Base-by-base conservation (phyloP, 2,113 vertebrate species). In the Merops nubicus region DNA sequence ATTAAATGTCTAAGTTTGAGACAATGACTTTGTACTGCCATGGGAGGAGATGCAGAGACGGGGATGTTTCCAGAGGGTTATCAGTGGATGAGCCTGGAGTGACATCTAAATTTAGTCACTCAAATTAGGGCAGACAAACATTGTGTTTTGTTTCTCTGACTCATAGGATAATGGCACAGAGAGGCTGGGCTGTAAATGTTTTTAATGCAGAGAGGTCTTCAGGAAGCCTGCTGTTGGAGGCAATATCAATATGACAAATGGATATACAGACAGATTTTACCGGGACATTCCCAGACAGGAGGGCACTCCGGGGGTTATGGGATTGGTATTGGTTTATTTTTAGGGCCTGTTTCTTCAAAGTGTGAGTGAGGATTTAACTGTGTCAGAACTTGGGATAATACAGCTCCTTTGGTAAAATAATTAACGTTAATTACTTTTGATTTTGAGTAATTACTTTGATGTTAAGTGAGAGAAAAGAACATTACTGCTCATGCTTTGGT, bases 361-460 rank as follows among this genome's bases (percentile, higher is more conserved):
- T 47, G 40, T 8, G 29, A 82, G 51, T 56, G 42, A 82, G 48
- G 25, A 5, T 91, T 96, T 91, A 94, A 91, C 5, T 70, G 85
- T 89, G 10, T 45, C 40, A 57, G 38, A 96, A 54, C 29, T 57
- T 18, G 23, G 79, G 87, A 94, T 57, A 95, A 90, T 48, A 87
- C 48, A 74, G 42, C 10, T 85, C 42, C 53, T 93, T 85, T 93
- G 67, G 64, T 91, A 85, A 96, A 93, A 96, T 81, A 82, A 93
- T 95, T 94, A 93, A n/a, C 75, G 80, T 93, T 93, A 38, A 83
- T 93, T 93, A 38, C 31, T 87, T 86, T 95, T 85, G 95, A 91
- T 85, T 42, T 78, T 87, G 43, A 76, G 62, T 94, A 96, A 95
- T 97, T 91, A 74, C 53, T 88, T 94, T 90, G 93, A 95, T 86